Conservation (phyloP, 2,888 invertebrate genomes). For the Hyles lineata region DNA sequence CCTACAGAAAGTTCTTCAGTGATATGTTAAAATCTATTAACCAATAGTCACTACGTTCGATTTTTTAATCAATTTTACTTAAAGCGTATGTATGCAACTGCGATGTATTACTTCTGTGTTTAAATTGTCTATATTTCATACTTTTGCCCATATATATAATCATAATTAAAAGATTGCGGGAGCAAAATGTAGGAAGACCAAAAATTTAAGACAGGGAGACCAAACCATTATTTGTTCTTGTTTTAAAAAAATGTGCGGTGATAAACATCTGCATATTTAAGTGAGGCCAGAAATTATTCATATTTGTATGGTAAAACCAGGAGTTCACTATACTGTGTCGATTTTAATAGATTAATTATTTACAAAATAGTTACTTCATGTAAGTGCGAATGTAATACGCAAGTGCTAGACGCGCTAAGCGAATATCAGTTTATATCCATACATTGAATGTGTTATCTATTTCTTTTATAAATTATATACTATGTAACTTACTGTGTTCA, state of each 20-base stretch:
- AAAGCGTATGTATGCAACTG: background rate
- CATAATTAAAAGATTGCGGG: background rate
- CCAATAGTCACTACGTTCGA: background rate
- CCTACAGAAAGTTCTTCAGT: background rate
- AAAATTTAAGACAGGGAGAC: no score
- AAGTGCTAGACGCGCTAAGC: constrained; percentile 16
- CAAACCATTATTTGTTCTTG: no score
- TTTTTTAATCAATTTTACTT: background rate
- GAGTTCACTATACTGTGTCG: background rate
- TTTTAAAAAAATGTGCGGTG: no score
- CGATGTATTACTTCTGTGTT: background rate
- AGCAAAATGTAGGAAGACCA: background rate
- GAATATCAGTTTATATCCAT: background rate
- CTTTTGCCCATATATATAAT: background rate
- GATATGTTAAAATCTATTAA: background rate
- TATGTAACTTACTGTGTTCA: background rate
- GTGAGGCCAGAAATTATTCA: background rate
- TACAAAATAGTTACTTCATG: background rate
- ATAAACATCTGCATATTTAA: background rate
- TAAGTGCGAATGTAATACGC: constrained; percentile 10
- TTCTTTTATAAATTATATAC: background rate
- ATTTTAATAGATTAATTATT: background rate
- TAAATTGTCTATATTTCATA: background rate
- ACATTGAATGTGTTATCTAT: background rate
- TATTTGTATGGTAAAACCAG: background rate